Conservation (phyloP, 2,888 invertebrate species). For the Macrostomum cliftonense region DNA sequence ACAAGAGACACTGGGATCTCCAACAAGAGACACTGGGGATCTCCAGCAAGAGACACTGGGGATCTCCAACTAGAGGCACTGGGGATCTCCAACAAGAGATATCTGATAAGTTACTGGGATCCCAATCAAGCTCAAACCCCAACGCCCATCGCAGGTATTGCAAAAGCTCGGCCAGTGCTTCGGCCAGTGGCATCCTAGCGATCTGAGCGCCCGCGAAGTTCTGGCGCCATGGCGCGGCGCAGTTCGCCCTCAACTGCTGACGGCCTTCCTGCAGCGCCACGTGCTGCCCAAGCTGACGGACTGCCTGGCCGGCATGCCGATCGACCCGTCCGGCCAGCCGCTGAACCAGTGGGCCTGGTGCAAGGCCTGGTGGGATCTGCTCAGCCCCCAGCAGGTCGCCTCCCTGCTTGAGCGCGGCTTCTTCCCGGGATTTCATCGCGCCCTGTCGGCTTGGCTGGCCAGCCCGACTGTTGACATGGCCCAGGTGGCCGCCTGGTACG, state of each 20-base stretch:
- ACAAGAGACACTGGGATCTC: too few relatives aligned
- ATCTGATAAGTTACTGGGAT: too few relatives aligned
- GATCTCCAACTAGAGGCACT: too few relatives aligned
- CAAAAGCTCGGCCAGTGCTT: constrained; percentile 72
- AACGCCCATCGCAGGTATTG: constrained; percentile 50
- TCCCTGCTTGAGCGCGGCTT: constrained; percentile 65
- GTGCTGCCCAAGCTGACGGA: constrained; percentile 34
- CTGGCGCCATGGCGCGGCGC: constrained; percentile 70
- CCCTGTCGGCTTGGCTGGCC: constrained; percentile 51
- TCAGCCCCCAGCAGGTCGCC: constrained; percentile 58
- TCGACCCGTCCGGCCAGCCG: constrained; percentile 6
- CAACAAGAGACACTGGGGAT: too few relatives aligned
- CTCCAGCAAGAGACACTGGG: too few relatives aligned
- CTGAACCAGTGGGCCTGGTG: constrained; percentile 76
- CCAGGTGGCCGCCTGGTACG: constrained; percentile 71
- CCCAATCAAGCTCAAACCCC: too few relatives aligned
- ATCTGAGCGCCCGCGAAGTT: constrained; percentile 73
- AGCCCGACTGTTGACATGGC: constrained; percentile 43
- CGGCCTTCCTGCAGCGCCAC: constrained; percentile 61
- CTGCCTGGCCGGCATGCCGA: constrained; percentile 22
- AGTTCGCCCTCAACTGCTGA: constrained; percentile 50
- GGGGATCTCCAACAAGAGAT: too few relatives aligned
- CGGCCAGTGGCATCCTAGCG: constrained; percentile 82
- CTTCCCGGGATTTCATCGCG: constrained; percentile 53
- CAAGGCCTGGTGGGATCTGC: constrained; percentile 71